These are phyloP conservation scores for Solea senegalensis DNA, from an alignment of 2,113 vertebrate genomes.

Conservation along the genomic window DNA sequence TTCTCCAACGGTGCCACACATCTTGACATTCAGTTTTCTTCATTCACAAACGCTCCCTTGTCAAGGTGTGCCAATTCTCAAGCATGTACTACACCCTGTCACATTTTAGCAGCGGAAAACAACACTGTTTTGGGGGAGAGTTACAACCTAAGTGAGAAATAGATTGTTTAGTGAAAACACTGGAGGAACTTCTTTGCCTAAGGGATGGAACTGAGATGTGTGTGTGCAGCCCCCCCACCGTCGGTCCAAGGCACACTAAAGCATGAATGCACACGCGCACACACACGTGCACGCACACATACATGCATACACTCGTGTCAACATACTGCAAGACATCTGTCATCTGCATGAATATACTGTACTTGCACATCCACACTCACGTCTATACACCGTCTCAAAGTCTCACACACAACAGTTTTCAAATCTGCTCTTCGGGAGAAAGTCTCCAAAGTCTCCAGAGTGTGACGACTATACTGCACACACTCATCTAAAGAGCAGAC, in stretches of 20 bases:
- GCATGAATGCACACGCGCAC: constrained; percentile 37
- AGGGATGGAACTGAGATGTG: constrained; percentile 63
- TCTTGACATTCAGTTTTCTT: constrained; percentile 10
- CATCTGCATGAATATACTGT: not conserved
- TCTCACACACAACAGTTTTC: constrained; percentile 30
- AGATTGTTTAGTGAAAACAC: constrained; percentile 72
- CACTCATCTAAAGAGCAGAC: constrained; percentile 53
- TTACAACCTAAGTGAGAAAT: constrained; percentile 63
- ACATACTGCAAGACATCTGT: constrained; percentile 4
- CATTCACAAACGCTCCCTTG: constrained; percentile 24
- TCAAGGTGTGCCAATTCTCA: constrained; percentile 44
- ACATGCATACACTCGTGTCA: not conserved
- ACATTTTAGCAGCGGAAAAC: constrained; percentile 47
- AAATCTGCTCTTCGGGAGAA: constrained; percentile 41
- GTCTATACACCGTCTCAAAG: constrained; percentile 3
- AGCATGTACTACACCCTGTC: constrained; percentile 62
- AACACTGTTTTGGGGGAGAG: constrained; percentile 46
- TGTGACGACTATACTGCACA: constrained; percentile 28
- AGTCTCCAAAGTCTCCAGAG: constrained; percentile 53
- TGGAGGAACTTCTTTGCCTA: constrained; percentile 61
- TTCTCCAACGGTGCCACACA: not conserved
- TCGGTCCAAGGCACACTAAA: constrained; percentile 33
- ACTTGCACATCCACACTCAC: not conserved
- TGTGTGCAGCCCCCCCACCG: constrained; percentile 31
- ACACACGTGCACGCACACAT: not conserved